Base-by-base conservation (phyloP, 2,888 invertebrate genomes). In the Epinotia bilunana region DNA sequence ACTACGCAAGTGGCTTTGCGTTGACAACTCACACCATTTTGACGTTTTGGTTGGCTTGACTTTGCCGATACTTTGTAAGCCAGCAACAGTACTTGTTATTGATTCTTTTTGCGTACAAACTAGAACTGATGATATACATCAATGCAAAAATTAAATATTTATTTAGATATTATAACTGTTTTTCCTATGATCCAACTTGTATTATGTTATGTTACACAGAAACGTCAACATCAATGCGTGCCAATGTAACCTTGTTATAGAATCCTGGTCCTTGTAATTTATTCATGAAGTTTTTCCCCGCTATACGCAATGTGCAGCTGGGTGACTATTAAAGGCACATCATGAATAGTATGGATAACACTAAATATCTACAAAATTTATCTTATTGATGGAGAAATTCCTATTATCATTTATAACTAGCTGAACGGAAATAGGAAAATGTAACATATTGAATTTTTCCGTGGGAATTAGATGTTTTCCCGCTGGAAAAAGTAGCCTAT, bases 11-110 rank as follows among this genome's bases (percentile, higher is more conserved):
- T 88, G 83, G 85, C 85, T 90, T 90, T 67, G 75, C 75, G 65
- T 75, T 93, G 92, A 93, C 93, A 93, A 90, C 92, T 90, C 88
- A 85, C 93, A 92, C 91, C 91, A 92, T 92, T 91, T 92, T 94
- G 93, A 94, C 93, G 89, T 94, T 91, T 91, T 87, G 82, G 81
- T 85, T 84, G 79, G 82, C 82, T 84, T 81, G 79, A 79, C 80
- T 85, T 84, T 80, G 82, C 83, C 84, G 84, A 83, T 82, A 57
- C 79, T 78, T 79, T 69, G 77, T 82, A 83, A 87, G 85, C 86
- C 91, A 90, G 87, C 86, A 82, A 79, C 83, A 87, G 77, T 86
- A 86, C 90, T 81, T 79, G 83, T 87, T 83, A 79, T 78, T 80
- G 11, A 80, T 77, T 77, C 77, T 74, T 77, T 72, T 62, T 73